These are phyloP conservation scores for Mus minutoides DNA, from an alignment of 2,797 vertebrate species.

Conservation along the genomic window DNA sequence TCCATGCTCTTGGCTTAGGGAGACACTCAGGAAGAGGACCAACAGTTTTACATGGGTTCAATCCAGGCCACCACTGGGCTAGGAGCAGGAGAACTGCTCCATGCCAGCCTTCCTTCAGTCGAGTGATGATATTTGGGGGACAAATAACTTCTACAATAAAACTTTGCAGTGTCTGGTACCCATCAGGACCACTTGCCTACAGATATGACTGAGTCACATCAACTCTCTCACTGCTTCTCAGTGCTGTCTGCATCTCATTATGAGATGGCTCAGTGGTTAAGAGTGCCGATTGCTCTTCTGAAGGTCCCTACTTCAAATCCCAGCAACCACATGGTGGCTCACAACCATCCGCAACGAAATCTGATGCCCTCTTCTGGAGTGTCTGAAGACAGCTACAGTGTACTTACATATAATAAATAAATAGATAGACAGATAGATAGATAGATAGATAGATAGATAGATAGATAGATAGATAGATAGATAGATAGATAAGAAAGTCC, in stretches of 20 bases:
- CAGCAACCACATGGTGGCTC: too few relatives aligned
- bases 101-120: background rate
- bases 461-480: too few relatives aligned
- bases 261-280: too few relatives aligned
- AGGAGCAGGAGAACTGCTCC: background rate
- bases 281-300: too few relatives aligned
- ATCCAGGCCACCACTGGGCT: slow-evolving; percentile 1
- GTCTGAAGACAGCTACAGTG: too few relatives aligned
- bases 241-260: background rate
- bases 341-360: too few relatives aligned
- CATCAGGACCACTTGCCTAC: background rate
- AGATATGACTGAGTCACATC: background rate
- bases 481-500: too few relatives aligned
- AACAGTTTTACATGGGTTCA: slow-evolving; percentile 3
- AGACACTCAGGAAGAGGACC: background rate
- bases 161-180: background rate
- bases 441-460: too few relatives aligned
- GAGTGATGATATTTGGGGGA: background rate
- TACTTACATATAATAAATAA: too few relatives aligned
- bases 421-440: too few relatives aligned
- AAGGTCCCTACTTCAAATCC: too few relatives aligned
- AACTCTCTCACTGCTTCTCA: background rate
- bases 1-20: slow-evolving; percentile 27
- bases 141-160: slow-evolving; percentile 37
- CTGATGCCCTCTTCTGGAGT: too few relatives aligned